Evolutionary conservation across 2,888 invertebrate species (phyloP).

Genomic region (Nymphalis c-album): DNA sequence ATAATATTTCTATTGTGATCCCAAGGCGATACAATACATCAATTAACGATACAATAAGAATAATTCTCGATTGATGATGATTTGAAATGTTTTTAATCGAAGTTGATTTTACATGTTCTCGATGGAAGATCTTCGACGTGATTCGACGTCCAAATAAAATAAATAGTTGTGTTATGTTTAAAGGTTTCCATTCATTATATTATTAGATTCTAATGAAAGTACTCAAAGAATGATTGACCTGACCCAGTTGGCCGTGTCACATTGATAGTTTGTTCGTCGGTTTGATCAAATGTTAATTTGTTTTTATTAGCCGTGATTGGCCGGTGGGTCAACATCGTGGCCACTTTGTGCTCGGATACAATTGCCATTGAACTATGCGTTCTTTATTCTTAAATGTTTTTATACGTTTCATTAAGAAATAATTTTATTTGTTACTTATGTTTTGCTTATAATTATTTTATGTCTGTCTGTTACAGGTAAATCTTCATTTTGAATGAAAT

Average conservation of each 20-base stretch:
- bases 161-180: background rate
- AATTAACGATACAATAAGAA: conserved; percentile 37
- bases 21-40: conserved; percentile 50
- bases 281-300: conserved; percentile 68
- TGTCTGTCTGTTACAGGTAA: conserved; percentile 43
- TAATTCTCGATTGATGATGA: conserved; percentile 15
- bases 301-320: conserved; percentile 76
- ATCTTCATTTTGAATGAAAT: background rate
- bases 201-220: conserved; percentile 19
- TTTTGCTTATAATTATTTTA: conserved; percentile 13
- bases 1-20: conserved; percentile 55
- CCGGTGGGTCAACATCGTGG: conserved; percentile 61
- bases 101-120: conserved; percentile 1
- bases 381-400: conserved; percentile 31
- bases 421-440: background rate
- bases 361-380: conserved; percentile 56
- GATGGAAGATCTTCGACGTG: too few species aligned
- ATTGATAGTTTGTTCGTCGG: conserved; percentile 49
- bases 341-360: conserved; percentile 38
- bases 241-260: conserved; percentile 41
- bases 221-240: conserved; percentile 38
- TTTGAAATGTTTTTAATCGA: conserved; percentile 8
- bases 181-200: conserved; percentile 17
- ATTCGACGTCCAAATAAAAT: background rate
- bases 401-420: background rate